A percentile compares a stretch with the other conserved stretches of the same genome.
Conservation (phyloP, 2,888 invertebrate species). For the Rhimphoctona megacephalus region DNA sequence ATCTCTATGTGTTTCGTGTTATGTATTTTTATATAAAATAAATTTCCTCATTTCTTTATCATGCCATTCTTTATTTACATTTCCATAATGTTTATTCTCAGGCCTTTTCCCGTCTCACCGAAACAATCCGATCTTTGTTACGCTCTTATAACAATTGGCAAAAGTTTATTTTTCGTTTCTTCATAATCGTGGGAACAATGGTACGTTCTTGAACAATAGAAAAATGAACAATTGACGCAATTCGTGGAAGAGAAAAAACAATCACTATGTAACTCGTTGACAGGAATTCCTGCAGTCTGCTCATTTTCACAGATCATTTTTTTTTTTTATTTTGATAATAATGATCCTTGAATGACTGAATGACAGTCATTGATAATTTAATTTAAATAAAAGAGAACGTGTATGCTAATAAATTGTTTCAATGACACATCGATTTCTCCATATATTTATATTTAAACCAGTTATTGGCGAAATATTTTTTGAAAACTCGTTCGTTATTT, state of each 20-base stretch:
- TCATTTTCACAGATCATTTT: not conserved
- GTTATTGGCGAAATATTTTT: not conserved
- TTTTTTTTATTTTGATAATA: not conserved
- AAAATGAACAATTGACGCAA: conserved; percentile 11
- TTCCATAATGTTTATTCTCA: not conserved
- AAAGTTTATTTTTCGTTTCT: conserved; percentile 29
- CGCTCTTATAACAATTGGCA: not conserved
- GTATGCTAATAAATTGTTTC: not conserved
- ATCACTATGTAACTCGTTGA: not conserved
- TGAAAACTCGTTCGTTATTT: not conserved
- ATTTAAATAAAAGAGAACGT: not conserved
- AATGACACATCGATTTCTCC: not conserved
- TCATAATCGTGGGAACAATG: conserved; percentile 29
- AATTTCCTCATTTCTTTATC: not conserved
- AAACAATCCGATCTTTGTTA: conserved; percentile 30
- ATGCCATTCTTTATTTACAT: not conserved
- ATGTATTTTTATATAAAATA: too few species aligned
- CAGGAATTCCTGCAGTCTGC: not conserved
- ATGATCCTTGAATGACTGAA: not conserved
- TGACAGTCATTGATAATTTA: not conserved
- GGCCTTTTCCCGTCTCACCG: not conserved
- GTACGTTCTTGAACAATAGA: conserved; percentile 36
- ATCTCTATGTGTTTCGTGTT: too few species aligned
- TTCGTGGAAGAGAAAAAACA: conserved; percentile 23
- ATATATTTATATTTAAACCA: not conserved